These are phyloP conservation scores for Odontamblyopus rebecca DNA, from an alignment of 2,797 vertebrate species.

Conservation along the genomic window DNA sequence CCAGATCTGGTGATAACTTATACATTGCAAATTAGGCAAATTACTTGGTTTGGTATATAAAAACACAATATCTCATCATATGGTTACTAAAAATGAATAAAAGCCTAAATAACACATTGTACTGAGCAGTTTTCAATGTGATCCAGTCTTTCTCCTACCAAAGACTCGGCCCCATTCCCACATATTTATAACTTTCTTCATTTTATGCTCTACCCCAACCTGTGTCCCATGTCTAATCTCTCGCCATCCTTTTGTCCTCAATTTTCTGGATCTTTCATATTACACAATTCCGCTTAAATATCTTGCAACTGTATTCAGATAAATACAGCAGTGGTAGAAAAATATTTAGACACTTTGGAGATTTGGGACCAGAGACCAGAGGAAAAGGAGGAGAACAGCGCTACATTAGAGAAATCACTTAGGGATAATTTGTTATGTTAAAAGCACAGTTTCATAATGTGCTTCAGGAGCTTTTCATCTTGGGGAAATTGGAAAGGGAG, in stretches of 20 bases:
- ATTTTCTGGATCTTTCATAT: slow-evolving; percentile 39
- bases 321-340: slow-evolving; percentile 48
- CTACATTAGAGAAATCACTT: slow-evolving; percentile 55
- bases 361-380: slow-evolving; percentile 21
- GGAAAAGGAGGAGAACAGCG: slow-evolving; percentile 37
- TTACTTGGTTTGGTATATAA: too few relatives aligned
- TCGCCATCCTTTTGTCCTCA: slow-evolving; percentile 38
- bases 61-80: not conserved
- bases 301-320: slow-evolving; percentile 65
- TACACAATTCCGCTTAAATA: slow-evolving; percentile 38
- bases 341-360: slow-evolving; percentile 44
- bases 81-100: slow-evolving; percentile 22
- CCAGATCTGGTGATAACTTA: too few relatives aligned
- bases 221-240: slow-evolving; percentile 48
- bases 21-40: too few relatives aligned
- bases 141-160: slow-evolving; percentile 17
- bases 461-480: not conserved
- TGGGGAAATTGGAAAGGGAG: not conserved
- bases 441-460: slow-evolving; percentile 42
- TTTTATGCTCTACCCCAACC: slow-evolving; percentile 45
- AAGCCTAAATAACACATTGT: slow-evolving; percentile 40
- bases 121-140: slow-evolving; percentile 44
- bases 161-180: slow-evolving; percentile 8
- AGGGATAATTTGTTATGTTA: slow-evolving; percentile 51
- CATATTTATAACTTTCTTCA: slow-evolving; percentile 28